Evolutionary conservation across 2,113 vertebrate genomes (phyloP).

Genomic region (Camelus dromedarius): DNA sequence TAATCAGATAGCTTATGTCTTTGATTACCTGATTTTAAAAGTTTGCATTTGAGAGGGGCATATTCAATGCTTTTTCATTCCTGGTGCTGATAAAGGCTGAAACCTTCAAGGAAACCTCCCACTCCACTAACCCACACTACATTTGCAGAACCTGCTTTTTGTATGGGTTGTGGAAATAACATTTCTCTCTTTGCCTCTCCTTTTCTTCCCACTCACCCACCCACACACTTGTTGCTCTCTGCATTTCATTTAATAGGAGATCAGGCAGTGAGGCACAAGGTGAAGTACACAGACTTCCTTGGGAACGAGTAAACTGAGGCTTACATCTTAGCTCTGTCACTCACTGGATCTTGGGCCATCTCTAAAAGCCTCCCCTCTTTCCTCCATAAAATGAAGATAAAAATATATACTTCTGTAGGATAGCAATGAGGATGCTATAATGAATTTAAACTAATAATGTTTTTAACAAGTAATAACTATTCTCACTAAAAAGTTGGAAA

Average conservation of each 20-base stretch:
- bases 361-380: background rate
- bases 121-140: background rate
- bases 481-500: slow-evolving; percentile 27
- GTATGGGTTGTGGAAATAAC: background rate
- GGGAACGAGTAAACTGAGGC: background rate
- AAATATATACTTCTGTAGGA: background rate
- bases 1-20: background rate
- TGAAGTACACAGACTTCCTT: background rate
- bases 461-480: slow-evolving; percentile 7
- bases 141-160: background rate
- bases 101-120: background rate
- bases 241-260: background rate
- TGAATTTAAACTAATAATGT: background rate
- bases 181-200: background rate
- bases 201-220: background rate
- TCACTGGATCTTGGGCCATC: background rate
- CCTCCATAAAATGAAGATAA: background rate
- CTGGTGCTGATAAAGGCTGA: background rate
- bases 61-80: background rate
- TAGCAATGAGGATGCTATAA: background rate
- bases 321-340: background rate
- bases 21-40: background rate
- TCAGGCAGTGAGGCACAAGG: background rate
- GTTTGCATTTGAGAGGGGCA: background rate
- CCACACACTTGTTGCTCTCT: background rate